Evolutionary conservation across 2,888 invertebrate species (phyloP).

Genomic region (Ornithoptera alexandrae): DNA sequence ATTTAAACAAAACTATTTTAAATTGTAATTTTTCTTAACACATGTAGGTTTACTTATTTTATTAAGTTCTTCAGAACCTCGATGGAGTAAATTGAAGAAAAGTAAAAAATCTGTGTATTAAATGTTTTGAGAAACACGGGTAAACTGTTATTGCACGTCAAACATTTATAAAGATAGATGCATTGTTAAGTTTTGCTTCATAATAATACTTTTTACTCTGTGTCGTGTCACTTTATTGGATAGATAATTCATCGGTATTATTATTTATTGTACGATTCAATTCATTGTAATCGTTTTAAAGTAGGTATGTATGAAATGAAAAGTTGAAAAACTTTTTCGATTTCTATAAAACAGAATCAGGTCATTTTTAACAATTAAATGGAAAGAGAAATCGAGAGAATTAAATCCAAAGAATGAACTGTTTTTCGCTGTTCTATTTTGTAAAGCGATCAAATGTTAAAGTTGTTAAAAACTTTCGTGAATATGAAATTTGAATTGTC

Average conservation of each 20-base stretch:
- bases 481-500: too few relatives aligned
- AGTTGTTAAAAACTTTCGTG: too few relatives aligned
- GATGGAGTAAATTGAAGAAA: too few relatives aligned
- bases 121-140: neutral
- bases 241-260: constrained; percentile 3
- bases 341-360: neutral
- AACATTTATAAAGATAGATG: neutral
- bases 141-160: neutral
- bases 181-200: neutral
- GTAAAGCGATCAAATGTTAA: neutral
- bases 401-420: neutral
- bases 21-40: too few relatives aligned
- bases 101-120: neutral
- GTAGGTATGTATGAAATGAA: neutral
- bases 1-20: too few relatives aligned
- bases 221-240: constrained; percentile 1
- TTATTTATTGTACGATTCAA: constrained; percentile 1
- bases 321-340: neutral
- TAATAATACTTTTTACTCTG: neutral
- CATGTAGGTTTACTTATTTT: too few relatives aligned
- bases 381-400: constrained; percentile 1
- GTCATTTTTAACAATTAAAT: neutral
- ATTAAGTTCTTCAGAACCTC: too few relatives aligned
- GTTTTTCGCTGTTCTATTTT: neutral
- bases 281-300: neutral